Evolutionary conservation across 1,140 invertebrate species (phyloP).

Genomic region (Papilio xuthus): DNA sequence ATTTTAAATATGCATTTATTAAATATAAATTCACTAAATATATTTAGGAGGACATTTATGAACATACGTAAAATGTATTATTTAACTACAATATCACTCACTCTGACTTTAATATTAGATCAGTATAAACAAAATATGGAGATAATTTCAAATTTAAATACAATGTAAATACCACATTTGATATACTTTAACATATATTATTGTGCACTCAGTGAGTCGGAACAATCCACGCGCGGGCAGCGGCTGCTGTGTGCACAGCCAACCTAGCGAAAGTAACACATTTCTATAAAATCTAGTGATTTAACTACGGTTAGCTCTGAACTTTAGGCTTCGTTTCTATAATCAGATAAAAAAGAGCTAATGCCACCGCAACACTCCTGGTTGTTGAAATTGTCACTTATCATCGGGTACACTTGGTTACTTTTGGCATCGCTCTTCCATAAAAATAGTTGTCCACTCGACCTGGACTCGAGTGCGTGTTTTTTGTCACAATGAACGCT

Average conservation of each 20-base stretch:
- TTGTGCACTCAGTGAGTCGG: not conserved
- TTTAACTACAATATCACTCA: not conserved
- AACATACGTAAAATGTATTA: not conserved
- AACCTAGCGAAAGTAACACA: not conserved
- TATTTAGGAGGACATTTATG: not conserved
- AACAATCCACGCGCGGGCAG: not conserved
- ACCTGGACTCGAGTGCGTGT: not conserved
- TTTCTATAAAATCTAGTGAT: not conserved
- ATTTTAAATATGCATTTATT: not conserved
- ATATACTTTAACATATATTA: slow-evolving; percentile 13
- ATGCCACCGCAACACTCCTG: not conserved
- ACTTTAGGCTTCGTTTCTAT: not conserved
- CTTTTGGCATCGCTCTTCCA: not conserved
- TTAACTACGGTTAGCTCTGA: not conserved
- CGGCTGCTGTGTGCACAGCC: not conserved
- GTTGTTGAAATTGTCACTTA: not conserved
- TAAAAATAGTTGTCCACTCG: not conserved
- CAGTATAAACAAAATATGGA: not conserved
- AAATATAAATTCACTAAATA: not conserved
- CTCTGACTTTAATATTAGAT: not conserved
- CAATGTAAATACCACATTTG: not conserved
- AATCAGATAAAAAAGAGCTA: not conserved
- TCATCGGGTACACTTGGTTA: not conserved
- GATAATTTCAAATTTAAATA: not conserved
- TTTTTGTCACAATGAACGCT: slow-evolving; percentile 35